Evolutionary conservation across 1,140 invertebrate species (phyloP).

Genomic region (Leptoteleia sp.): DNA sequence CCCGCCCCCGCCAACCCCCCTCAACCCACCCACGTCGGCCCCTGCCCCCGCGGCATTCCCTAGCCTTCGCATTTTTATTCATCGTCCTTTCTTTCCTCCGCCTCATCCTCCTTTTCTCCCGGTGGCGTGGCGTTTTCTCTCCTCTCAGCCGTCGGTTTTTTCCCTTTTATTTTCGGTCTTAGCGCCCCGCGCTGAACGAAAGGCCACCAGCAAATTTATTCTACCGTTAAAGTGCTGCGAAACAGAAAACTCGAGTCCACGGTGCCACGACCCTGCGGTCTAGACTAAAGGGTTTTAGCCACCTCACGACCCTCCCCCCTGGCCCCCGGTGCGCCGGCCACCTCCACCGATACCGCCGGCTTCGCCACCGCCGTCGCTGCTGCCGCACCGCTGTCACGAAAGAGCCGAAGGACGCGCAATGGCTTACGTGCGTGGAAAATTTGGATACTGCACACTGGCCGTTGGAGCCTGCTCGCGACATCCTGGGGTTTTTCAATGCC

Average conservation of each 20-base stretch:
- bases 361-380: slow-evolving; percentile 12
- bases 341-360: slow-evolving; percentile 14
- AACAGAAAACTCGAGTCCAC: slow-evolving; percentile 71
- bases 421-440: slow-evolving; percentile 48
- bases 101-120: slow-evolving; percentile 31
- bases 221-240: slow-evolving; percentile 72
- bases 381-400: slow-evolving; percentile 28
- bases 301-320: slow-evolving; percentile 30
- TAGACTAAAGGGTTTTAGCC: slow-evolving; percentile 79
- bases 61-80: slow-evolving; percentile 63
- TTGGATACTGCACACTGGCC: slow-evolving; percentile 41
- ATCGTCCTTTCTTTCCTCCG: slow-evolving; percentile 56
- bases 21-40: too few relatives aligned
- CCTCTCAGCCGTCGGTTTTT: slow-evolving; percentile 37
- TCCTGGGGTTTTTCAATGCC: slow-evolving; percentile 50
- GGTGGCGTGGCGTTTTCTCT: slow-evolving; percentile 47
- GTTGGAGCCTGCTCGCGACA: slow-evolving; percentile 44
- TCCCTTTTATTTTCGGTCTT: slow-evolving; percentile 67
- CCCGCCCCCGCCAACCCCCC: too few relatives aligned
- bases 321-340: slow-evolving; percentile 18
- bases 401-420: slow-evolving; percentile 43
- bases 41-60: slow-evolving; percentile 30
- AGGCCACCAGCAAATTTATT: slow-evolving; percentile 71
- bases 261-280: slow-evolving; percentile 73
- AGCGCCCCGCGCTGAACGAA: slow-evolving; percentile 57